Evolutionary conservation across 2,113 vertebrate species (phyloP).

Genomic region (Elaphurus davidianus): DNA sequence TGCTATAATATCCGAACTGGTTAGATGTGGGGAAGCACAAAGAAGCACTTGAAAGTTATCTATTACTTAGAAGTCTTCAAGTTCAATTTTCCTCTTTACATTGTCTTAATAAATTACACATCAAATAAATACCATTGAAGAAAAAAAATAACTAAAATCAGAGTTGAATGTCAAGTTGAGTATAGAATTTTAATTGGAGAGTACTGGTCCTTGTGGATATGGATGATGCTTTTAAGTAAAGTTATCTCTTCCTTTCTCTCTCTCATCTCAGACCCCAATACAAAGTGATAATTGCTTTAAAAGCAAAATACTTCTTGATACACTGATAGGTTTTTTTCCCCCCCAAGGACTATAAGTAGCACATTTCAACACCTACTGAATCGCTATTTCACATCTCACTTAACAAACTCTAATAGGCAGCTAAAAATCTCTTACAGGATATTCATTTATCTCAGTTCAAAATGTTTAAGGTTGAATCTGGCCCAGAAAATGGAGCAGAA

Average conservation of each 20-base stretch:
- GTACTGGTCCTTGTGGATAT: background rate
- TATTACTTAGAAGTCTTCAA: constrained; percentile 13
- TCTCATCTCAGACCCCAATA: constrained; percentile 25
- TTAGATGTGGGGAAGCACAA: background rate
- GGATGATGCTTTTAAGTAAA: constrained; percentile 37
- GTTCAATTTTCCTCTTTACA: constrained; percentile 14
- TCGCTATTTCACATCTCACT: constrained; percentile 61
- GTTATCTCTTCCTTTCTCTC: constrained; percentile 58
- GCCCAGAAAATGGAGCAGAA: constrained; percentile 54
- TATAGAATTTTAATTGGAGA: constrained; percentile 50
- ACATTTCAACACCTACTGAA: constrained; percentile 62
- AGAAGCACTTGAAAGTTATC: background rate
- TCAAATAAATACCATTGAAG: background rate
- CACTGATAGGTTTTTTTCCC: background rate
- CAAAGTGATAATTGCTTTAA: constrained; percentile 64
- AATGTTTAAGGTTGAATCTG: constrained; percentile 45
- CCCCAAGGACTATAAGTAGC: constrained; percentile 54
- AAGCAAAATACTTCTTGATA: constrained; percentile 54
- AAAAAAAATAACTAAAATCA: background rate
- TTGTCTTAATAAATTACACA: constrained; percentile 41
- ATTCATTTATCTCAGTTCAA: constrained; percentile 54
- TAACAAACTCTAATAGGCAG: constrained; percentile 63
- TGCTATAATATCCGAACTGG: background rate
- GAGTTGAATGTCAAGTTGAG: background rate
- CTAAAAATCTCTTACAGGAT: constrained; percentile 40